Percentiles rank a stretch among this genome's conserved stretches.
These are phyloP conservation scores for Trachelus tabidus DNA, from an alignment of 2,888 invertebrate genomes.

Conservation along the genomic window DNA sequence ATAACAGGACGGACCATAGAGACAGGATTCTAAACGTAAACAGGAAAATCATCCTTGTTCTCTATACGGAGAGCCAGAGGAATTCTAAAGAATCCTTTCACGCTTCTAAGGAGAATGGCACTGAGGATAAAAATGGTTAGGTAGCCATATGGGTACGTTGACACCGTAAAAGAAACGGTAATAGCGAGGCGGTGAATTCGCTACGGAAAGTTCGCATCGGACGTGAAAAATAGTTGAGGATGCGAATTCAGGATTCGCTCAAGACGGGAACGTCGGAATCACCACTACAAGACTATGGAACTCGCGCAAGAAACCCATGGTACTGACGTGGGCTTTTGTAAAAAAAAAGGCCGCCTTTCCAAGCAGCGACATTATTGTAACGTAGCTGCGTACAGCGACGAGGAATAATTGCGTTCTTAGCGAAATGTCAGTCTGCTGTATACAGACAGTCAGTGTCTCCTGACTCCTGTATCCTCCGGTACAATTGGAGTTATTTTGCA, in stretches of 20 bases:
- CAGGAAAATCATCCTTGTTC: neutral
- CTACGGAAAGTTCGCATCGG: conserved; percentile 33
- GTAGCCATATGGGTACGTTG: neutral
- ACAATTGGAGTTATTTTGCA: neutral
- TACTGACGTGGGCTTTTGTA: conserved; percentile 20
- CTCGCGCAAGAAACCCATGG: conserved; percentile 35
- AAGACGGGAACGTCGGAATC: neutral
- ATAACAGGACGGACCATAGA: neutral
- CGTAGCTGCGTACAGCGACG: neutral
- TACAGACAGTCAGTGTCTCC: neutral
- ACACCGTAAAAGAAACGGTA: conserved; percentile 40
- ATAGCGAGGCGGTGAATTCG: conserved; percentile 43
- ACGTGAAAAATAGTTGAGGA: neutral
- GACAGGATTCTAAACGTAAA: neutral
- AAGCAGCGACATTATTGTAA: conserved; percentile 1
- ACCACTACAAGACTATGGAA: conserved; percentile 32
- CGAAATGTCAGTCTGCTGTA: neutral
- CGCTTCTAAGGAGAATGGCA: neutral
- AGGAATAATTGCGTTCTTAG: neutral
- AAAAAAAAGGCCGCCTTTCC: conserved; percentile 4
- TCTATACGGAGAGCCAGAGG: neutral
- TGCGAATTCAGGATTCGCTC: neutral
- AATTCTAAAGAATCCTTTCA: neutral
- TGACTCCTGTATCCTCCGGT: neutral
- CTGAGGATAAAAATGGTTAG: neutral